Evolutionary conservation across 2,888 invertebrate species (phyloP), one percentile per base, ranked within the genome.

Genomic region (Masnerella sp.): DNA sequence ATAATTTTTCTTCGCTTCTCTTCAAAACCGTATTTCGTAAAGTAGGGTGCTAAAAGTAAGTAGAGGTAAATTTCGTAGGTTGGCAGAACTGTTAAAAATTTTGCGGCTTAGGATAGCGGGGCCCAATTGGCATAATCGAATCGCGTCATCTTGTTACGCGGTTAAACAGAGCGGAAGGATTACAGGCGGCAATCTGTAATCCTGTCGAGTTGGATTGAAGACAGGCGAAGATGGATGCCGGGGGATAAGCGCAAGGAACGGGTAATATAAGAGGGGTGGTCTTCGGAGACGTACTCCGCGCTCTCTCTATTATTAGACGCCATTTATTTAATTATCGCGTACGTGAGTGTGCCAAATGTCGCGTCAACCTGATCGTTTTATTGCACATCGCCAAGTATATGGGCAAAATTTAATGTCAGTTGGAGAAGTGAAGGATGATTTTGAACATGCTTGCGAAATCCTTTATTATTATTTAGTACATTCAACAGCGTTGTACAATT

Each of bases 111-210:
- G n/a, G n/a, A n/a, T n/a, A n/a, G n/a, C n/a, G n/a, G n/a, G n/a
- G n/a, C 12, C 15, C 9, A 56, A 73, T 62, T 61, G 56, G 64
- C 62, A 36, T 62, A 73, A 73, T 68, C 68, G 61, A 73, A 51
- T 67, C 43, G 61, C 67, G 40, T 69, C 45, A 69, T 74, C 74
- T 68, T 74, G 74, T 64, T 69, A 58, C 43, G 58, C 59, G 52
- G 64, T 45, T 51, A 69, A 74, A 52, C 64, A 69, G 42, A 74
- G 69, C 74, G 61, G 52, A 65, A 69, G 68, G 64, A 74, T 74
- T 69, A 69, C 52, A 58, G 52, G 12, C 62, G 49, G 32, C 61
- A 64, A 62, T 73, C 58, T 64, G 73, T 73, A 73, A 73, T 73
- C 68, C 74, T 58, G 62, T 52, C 61, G 45, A 69, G 47, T 54